These are phyloP conservation scores for Philhelius pedissequus DNA, from an alignment of 2,888 invertebrate species.

Conservation along the genomic window DNA sequence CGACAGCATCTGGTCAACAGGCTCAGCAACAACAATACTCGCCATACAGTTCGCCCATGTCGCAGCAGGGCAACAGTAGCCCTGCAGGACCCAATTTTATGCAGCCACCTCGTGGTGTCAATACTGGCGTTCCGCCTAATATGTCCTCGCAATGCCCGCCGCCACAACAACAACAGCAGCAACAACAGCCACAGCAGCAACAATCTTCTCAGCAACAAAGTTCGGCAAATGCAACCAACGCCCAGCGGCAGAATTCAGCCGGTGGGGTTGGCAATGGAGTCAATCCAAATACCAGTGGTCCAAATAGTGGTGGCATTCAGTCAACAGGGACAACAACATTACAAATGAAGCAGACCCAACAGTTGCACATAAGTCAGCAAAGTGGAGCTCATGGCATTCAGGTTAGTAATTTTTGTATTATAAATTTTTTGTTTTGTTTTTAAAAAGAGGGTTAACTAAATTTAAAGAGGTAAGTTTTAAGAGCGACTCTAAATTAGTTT, in stretches of 20 bases:
- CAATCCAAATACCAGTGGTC: constrained; percentile 68
- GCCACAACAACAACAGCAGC: constrained; percentile 58
- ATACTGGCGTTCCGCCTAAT: constrained; percentile 69
- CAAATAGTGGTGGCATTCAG: constrained; percentile 71
- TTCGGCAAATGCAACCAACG: constrained; percentile 55
- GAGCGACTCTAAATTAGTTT: no score
- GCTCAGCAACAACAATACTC: constrained; percentile 82
- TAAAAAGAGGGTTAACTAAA: no score
- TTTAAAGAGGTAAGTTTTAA: no score
- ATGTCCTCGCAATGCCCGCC: constrained; percentile 72
- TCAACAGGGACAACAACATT: constrained; percentile 81
- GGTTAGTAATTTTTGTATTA: constrained; percentile 83
- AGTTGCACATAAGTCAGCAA: constrained; percentile 91
- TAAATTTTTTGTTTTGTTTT: no score
- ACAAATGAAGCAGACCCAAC: constrained; percentile 93
- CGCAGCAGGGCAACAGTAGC: constrained; percentile 80
- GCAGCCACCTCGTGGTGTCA: constrained; percentile 75
- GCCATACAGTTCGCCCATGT: constrained; percentile 83
- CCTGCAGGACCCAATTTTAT: constrained; percentile 75
- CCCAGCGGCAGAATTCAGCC: constrained; percentile 52
- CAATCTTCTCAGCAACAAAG: constrained; percentile 66
- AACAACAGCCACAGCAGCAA: constrained; percentile 57
- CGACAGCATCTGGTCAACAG: constrained; percentile 67
- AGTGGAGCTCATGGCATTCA: constrained; percentile 88
- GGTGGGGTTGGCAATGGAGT: constrained; percentile 70